phyloP scores from a whole-genome alignment of 2,888 invertebrate genomes.

The Meghimatium bilineatum region DNA sequence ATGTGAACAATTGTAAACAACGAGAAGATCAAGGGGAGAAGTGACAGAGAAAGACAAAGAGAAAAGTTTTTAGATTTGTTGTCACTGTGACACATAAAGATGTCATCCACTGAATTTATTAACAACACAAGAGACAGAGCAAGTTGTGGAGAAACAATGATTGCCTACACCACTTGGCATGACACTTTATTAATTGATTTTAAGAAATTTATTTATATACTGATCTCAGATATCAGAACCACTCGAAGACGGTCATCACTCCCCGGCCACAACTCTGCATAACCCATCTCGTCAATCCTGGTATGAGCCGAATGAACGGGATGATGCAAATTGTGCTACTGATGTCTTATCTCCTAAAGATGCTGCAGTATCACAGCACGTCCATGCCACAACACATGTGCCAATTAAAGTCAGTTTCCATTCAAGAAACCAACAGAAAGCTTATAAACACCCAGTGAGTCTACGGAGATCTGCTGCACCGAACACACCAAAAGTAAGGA shows the following conservation, averaged over 20 bases:
- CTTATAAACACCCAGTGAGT: constrained; percentile 46
- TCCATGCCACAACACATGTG: constrained; percentile 34
- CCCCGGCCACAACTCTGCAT: constrained; percentile 52
- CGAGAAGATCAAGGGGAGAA: no score
- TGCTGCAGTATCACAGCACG: constrained; percentile 2
- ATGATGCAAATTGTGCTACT: constrained; percentile 39
- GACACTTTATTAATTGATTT: no score
- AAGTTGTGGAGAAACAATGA: no score
- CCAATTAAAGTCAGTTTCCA: constrained; percentile 14
- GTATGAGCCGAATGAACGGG: constrained; percentile 46
- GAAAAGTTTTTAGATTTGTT: no score
- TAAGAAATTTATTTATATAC: not conserved
- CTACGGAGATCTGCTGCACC: constrained; percentile 36
- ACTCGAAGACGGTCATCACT: constrained; percentile 53
- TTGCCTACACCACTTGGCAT: no score
- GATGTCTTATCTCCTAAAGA: constrained; percentile 50
- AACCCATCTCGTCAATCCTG: constrained; percentile 55
- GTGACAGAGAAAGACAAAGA: no score
- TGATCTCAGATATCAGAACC: constrained; percentile 47
- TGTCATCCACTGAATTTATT: no score
- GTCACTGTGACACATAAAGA: no score
- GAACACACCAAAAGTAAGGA: constrained; percentile 48
- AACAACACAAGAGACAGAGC: no score
- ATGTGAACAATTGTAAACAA: no score
- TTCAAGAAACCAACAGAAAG: constrained; percentile 24